phyloP scores from a whole-genome alignment of 2,113 vertebrate genomes.

The Gnathonemus echidnorhynchus region DNA sequence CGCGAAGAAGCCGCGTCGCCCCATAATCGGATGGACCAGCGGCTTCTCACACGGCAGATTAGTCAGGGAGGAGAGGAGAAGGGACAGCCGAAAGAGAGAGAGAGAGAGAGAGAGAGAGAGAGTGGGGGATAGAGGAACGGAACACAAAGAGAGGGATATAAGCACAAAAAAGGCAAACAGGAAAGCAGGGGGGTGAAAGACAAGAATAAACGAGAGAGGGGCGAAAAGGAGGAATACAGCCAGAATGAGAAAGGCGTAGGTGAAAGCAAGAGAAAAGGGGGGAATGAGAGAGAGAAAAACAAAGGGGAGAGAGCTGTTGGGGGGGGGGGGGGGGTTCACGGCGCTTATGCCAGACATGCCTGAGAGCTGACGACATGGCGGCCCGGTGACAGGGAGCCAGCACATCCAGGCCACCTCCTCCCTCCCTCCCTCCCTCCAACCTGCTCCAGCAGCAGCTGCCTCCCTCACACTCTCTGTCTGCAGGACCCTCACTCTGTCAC shows the following conservation, averaged over 20 bases:
- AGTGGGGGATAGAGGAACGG: not conserved
- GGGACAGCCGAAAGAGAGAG: not conserved
- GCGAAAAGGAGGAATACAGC: not conserved
- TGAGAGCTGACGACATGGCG: slow-evolving; percentile 5
- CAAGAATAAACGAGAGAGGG: not conserved
- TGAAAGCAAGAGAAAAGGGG: not conserved
- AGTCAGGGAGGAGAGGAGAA: not conserved
- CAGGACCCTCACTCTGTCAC: not conserved
- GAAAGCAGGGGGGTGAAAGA: not conserved
- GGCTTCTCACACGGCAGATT: not conserved
- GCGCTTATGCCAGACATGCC: not conserved
- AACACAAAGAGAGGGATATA: not conserved
- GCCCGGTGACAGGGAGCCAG: not conserved
- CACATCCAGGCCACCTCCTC: not conserved
- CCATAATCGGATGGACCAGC: not conserved
- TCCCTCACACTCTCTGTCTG: not conserved
- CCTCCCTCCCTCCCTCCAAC: not conserved
- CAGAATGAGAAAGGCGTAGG: not conserved
- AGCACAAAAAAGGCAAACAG: not conserved
- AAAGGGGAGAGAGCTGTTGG: not conserved
- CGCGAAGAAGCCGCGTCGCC: not conserved
- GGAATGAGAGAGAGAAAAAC: not conserved
- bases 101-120: not conserved
- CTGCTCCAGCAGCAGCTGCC: not conserved
- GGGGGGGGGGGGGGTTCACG: not conserved